Conservation (phyloP, 2,113 vertebrate genomes). For the Lagopus muta region DNA sequence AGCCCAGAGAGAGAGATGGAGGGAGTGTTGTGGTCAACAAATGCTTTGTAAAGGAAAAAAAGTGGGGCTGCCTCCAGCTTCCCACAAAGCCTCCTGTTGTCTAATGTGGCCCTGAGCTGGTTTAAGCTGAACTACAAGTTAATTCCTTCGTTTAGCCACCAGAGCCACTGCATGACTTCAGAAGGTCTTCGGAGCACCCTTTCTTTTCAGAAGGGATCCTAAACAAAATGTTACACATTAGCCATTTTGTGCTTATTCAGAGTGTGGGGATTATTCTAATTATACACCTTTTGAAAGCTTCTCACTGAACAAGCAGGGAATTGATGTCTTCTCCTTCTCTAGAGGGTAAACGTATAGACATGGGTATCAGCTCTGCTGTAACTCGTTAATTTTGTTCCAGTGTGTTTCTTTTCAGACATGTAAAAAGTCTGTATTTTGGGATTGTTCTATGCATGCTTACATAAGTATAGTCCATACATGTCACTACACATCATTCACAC, state of each 20-base stretch:
- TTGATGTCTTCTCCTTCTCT: neutral
- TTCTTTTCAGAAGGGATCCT: slow-evolving; percentile 7
- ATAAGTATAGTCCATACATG: rapidly evolving
- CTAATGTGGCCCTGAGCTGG: neutral
- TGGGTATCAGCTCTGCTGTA: neutral
- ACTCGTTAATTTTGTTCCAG: neutral
- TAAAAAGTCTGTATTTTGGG: neutral
- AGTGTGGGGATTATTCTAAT: neutral
- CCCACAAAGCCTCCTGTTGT: neutral
- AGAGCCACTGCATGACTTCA: neutral
- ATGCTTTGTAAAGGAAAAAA: neutral
- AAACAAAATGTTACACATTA: neutral
- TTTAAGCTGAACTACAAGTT: neutral
- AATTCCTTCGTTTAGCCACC: neutral
- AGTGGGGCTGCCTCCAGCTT: neutral
- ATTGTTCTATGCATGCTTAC: neutral
- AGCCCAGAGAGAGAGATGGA: neutral
- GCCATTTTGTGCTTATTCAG: neutral
- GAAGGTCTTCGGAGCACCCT: neutral
- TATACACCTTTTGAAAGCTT: neutral
- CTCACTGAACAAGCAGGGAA: neutral
- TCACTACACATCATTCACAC: neutral
- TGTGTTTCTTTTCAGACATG: neutral
- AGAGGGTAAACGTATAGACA: neutral
- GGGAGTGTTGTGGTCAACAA: neutral